A percentile compares a stretch with the other conserved stretches of the same genome.
phyloP scores from a whole-genome alignment of 35 echinoderm and acorn worm species.

The Amphiura filiformis region DNA sequence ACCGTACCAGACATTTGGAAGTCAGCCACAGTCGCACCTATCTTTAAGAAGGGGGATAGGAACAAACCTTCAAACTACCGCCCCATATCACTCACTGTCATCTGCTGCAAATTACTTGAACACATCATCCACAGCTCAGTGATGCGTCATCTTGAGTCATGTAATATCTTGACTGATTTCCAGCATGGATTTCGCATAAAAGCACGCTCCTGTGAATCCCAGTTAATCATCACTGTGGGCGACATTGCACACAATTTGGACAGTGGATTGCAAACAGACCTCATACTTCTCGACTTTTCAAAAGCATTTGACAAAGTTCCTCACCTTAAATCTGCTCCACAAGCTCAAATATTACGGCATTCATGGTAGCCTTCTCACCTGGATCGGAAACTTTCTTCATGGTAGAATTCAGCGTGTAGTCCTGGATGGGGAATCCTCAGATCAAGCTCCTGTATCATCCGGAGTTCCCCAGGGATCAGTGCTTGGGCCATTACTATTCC shows the following conservation, averaged over 20 bases:
- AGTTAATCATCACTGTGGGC: slow-evolving; percentile 9
- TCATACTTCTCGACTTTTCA: slow-evolving; percentile 42
- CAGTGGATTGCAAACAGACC: neutral
- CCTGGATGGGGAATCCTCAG: neutral
- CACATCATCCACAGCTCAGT: slow-evolving; percentile 1
- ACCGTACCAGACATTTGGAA: slow-evolving; percentile 26
- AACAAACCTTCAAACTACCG: slow-evolving; percentile 11
- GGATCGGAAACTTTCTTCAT: neutral
- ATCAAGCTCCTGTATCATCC: slow-evolving; percentile 35
- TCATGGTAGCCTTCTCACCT: slow-evolving; percentile 22
- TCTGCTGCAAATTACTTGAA: slow-evolving; percentile 37
- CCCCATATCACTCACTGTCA: slow-evolving; percentile 9
- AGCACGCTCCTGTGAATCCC: slow-evolving; percentile 19
- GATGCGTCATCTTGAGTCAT: neutral
- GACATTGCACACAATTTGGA: neutral
- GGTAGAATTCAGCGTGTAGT: neutral
- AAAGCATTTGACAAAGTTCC: slow-evolving; percentile 58
- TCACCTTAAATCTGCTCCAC: slow-evolving; percentile 3
- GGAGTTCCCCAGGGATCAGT: slow-evolving; percentile 37
- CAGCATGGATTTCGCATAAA: slow-evolving; percentile 32
- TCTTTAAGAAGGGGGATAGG: slow-evolving; percentile 33
- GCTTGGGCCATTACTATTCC: slow-evolving; percentile 32
- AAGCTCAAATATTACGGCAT: slow-evolving; percentile 27
- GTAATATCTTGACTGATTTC: too few relatives aligned
- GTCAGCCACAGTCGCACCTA: neutral